Conservation (phyloP, 1,140 invertebrate species). For the Matsumurasca onukii region DNA sequence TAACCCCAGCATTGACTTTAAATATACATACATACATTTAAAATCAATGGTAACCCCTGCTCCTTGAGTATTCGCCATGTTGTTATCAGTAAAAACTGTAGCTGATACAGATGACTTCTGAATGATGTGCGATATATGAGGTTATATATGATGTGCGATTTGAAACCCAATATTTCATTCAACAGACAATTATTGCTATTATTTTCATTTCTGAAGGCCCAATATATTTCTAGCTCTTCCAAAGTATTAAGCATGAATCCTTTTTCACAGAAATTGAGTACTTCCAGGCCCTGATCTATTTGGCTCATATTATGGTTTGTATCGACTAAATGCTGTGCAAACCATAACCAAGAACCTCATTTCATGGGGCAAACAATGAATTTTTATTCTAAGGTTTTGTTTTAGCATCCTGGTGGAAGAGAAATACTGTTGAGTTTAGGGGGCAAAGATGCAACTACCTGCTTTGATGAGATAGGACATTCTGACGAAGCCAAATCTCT, state of each 20-base stretch:
- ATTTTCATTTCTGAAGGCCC: too few relatives aligned
- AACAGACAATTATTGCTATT: background rate
- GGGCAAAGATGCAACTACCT: conserved; percentile 39
- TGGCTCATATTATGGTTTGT: too few relatives aligned
- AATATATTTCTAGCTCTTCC: too few relatives aligned
- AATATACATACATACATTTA: too few relatives aligned
- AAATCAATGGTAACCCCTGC: too few relatives aligned
- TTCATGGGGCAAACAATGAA: background rate
- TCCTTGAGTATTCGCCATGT: too few relatives aligned
- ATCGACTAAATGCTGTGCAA: too few relatives aligned
- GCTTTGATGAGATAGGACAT: conserved; percentile 41
- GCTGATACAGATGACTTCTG: background rate
- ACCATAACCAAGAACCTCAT: background rate
- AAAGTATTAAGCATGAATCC: background rate
- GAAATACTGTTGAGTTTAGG: conserved; percentile 38
- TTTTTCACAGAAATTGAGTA: background rate
- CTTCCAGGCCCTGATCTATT: too few relatives aligned
- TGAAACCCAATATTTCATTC: conserved; percentile 7
- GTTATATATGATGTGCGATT: background rate
- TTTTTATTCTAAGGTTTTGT: too few relatives aligned
- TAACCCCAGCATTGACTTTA: too few relatives aligned
- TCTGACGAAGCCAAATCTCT: conserved; percentile 39
- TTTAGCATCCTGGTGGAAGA: conserved; percentile 42
- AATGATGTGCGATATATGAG: background rate
- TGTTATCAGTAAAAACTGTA: background rate